Percentiles rank a stretch among this genome's conserved stretches.
phyloP scores from a whole-genome alignment of 2,113 vertebrate genomes.

The human (Homo sapiens) region GRCh38 chr5:160363501-160364000 shows the following conservation, averaged over 20 bases:
- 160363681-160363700: neutral
- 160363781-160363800: neutral
- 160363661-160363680: neutral
- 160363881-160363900: neutral
- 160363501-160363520: neutral
- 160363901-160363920: neutral
- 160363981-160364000: neutral
- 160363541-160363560: neutral
- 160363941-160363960: accelerated
- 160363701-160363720: neutral
- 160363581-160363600: neutral
- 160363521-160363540: neutral
- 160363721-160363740: neutral
- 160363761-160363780: neutral
- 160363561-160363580: neutral
- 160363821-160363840: neutral
- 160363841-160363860: neutral
- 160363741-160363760: neutral
- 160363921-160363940: too few species aligned
- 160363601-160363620: neutral
- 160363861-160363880: neutral
- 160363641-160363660: accelerated
- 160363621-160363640: too few species aligned
- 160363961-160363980: neutral
- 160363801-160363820: neutral